phyloP scores from a whole-genome alignment of 2,888 invertebrate species.

The Clivina fossor region DNA sequence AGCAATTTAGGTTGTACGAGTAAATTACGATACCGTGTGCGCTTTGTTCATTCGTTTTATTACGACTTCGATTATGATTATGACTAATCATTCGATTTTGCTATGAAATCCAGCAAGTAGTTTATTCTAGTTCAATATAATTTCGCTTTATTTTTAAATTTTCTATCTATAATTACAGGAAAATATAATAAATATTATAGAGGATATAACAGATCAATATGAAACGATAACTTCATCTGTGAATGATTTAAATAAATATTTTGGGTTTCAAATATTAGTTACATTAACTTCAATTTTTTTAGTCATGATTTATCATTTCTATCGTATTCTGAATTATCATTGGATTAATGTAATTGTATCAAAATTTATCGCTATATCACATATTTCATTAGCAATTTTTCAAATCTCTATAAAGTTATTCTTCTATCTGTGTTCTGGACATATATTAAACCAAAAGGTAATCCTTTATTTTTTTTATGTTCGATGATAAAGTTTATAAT shows the following conservation, averaged over 20 bases:
- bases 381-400: conserved; percentile 3
- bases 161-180: no score
- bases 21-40: no score
- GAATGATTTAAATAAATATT: conserved; percentile 17
- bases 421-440: conserved; percentile 15
- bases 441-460: conserved; percentile 16
- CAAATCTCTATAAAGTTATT: conserved; percentile 8
- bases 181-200: conserved; percentile 9
- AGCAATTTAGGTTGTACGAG: no score
- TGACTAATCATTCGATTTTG: no score
- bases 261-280: conserved; percentile 17
- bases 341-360: conserved; percentile 1
- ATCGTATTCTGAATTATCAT: not conserved
- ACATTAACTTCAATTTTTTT: conserved; percentile 21
- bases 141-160: no score
- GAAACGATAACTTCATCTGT: conserved; percentile 12
- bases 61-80: no score
- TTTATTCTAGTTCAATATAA: no score
- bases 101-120: no score
- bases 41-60: no score
- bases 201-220: conserved; percentile 18
- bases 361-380: conserved; percentile 14
- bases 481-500: no score
- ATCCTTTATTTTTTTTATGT: no score
- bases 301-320: conserved; percentile 14